Evolutionary conservation across 2,113 vertebrate species (phyloP).

Genomic region (Myotis yumanensis): DNA sequence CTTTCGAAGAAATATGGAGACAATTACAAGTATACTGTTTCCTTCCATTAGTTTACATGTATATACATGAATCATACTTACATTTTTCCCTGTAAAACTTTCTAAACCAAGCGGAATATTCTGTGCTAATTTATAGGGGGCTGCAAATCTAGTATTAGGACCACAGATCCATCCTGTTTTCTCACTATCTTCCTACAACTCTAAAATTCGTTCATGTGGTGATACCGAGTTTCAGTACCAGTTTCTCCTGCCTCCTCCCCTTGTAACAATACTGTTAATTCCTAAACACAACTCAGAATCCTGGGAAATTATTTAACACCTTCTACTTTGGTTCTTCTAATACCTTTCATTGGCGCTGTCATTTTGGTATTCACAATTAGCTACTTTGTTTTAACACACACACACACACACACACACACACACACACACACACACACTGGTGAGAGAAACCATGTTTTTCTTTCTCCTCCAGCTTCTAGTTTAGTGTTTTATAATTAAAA

Average conservation of each 20-base stretch:
- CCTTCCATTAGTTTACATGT: conserved; percentile 41
- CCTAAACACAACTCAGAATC: neutral
- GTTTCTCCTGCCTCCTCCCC: neutral
- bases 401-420: too few relatives aligned
- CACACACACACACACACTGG: too few relatives aligned
- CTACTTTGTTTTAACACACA: neutral
- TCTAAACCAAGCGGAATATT: conserved; percentile 38
- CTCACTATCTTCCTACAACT: neutral
- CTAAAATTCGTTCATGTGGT: neutral
- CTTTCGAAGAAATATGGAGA: conserved; percentile 49
- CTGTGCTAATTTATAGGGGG: neutral
- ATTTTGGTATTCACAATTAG: neutral
- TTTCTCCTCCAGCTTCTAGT: neutral
- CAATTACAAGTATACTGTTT: conserved; percentile 16
- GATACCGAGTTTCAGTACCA: neutral
- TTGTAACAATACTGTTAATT: neutral
- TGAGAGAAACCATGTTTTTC: neutral
- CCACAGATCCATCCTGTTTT: neutral
- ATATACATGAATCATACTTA: conserved; percentile 41
- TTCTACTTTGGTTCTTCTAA: neutral
- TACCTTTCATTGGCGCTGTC: neutral
- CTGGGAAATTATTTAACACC: neutral
- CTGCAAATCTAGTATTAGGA: conserved; percentile 44
- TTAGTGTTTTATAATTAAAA: neutral
- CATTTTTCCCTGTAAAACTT: conserved; percentile 32